These are phyloP conservation scores for Tridacna crocea DNA, from an alignment of 2,888 invertebrate species.

Conservation along the genomic window DNA sequence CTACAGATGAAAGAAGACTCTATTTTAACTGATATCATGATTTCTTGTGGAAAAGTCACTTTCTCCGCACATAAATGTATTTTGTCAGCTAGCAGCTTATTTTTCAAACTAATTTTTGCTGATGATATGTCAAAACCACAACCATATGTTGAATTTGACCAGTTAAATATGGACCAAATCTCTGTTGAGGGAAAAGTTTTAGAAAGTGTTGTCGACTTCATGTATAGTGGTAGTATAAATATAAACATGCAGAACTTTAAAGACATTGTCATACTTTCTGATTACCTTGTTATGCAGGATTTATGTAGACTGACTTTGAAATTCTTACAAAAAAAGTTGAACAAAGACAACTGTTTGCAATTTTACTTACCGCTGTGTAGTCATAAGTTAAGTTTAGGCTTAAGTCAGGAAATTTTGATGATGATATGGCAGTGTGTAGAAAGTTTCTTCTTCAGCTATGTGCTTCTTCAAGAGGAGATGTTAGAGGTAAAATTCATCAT, in stretches of 20 bases:
- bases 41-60: constrained; percentile 21
- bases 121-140: constrained; percentile 7
- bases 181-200: constrained; percentile 22
- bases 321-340: constrained; percentile 7
- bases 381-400: background rate
- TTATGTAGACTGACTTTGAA: constrained; percentile 24
- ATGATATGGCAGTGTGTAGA: constrained; percentile 36
- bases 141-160: background rate
- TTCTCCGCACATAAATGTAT: constrained; percentile 54
- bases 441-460: constrained; percentile 32
- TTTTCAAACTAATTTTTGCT: constrained; percentile 46
- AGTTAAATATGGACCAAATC: constrained; percentile 16
- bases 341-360: constrained; percentile 38
- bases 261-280: constrained; percentile 36
- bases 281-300: constrained; percentile 44
- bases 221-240: constrained; percentile 45
- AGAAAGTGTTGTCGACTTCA: constrained; percentile 46
- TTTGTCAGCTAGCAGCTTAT: constrained; percentile 45
- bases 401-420: constrained; percentile 11
- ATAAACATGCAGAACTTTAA: constrained; percentile 38
- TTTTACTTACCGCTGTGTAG: constrained; percentile 41
- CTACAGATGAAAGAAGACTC: constrained; percentile 20
- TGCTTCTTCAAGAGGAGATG: constrained; percentile 40
- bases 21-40: constrained; percentile 37
- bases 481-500: constrained; percentile 33